Percentiles rank a stretch among this genome's conserved stretches.
These are phyloP conservation scores for Chlorodrepanis virens DNA, from an alignment of 2,113 vertebrate species.

Conservation along the genomic window DNA sequence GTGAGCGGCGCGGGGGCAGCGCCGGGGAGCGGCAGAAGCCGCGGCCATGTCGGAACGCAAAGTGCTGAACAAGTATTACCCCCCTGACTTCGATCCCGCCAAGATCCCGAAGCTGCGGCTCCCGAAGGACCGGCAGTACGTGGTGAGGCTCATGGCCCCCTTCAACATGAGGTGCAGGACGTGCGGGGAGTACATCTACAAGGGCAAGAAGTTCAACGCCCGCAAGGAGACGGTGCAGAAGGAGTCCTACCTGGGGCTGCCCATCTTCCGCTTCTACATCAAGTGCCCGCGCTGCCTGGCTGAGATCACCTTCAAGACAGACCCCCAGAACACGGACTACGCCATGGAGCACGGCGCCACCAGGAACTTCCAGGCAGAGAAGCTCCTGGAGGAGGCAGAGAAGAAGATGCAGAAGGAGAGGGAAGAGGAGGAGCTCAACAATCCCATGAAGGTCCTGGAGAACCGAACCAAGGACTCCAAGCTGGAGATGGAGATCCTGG, in stretches of 20 bases:
- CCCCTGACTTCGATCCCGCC: not conserved
- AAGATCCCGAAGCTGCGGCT: not conserved
- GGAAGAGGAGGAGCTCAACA: constrained; percentile 95
- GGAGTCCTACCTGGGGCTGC: constrained; percentile 89
- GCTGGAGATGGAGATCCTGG: constrained; percentile 96
- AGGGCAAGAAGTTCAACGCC: constrained; percentile 96
- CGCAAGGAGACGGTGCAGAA: constrained; percentile 95
- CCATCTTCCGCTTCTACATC: constrained; percentile 96
- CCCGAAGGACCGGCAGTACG: not conserved
- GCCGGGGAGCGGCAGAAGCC: accelerated
- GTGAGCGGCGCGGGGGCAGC: not conserved
- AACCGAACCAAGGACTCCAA: constrained; percentile 96
- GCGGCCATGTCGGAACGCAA: not conserved
- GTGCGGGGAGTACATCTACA: constrained; percentile 94
- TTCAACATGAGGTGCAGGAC: constrained; percentile 83
- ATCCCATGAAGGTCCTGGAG: constrained; percentile 98
- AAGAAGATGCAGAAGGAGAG: constrained; percentile 86
- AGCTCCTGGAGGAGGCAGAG: constrained; percentile 92
- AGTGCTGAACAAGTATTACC: not conserved
- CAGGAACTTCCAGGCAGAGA: constrained; percentile 93
- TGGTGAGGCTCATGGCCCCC: not conserved
- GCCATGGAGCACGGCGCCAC: constrained; percentile 94
- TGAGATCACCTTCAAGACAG: constrained; percentile 79
- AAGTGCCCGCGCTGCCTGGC: constrained; percentile 90
- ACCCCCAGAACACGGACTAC: constrained; percentile 95